These are phyloP conservation scores for Fulica atra DNA, from an alignment of 2,113 vertebrate species.

Conservation along the genomic window DNA sequence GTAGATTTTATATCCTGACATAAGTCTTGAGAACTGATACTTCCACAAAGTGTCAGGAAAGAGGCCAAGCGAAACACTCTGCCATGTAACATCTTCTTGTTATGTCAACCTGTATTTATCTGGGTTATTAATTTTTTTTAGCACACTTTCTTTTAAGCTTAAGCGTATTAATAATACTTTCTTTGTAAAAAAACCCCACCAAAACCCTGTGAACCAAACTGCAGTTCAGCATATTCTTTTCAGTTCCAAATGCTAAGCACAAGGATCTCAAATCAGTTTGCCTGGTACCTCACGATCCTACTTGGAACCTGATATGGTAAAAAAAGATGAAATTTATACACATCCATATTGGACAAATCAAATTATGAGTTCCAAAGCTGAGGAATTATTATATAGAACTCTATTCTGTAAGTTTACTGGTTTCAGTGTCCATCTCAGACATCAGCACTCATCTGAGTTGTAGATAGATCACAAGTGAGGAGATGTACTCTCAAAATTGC, in stretches of 20 bases:
- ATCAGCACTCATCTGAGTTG: background rate
- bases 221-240: background rate
- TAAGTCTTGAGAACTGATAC: background rate
- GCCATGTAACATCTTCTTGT: background rate
- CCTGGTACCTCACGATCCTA: background rate
- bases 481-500: background rate
- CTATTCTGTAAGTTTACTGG: background rate
- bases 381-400: background rate
- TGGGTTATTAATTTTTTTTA: background rate
- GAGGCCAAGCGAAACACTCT: background rate
- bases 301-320: background rate
- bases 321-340: background rate
- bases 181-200: background rate
- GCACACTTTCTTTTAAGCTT: background rate
- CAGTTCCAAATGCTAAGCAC: background rate
- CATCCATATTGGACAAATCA: background rate
- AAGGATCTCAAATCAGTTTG: background rate
- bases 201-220: background rate
- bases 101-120: background rate
- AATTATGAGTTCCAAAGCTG: background rate
- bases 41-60: background rate
- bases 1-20: background rate
- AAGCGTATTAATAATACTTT: background rate
- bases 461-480: background rate
- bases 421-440: background rate